phyloP scores from a whole-genome alignment of 2,797 vertebrate genomes.

The Emys orbicularis region DNA sequence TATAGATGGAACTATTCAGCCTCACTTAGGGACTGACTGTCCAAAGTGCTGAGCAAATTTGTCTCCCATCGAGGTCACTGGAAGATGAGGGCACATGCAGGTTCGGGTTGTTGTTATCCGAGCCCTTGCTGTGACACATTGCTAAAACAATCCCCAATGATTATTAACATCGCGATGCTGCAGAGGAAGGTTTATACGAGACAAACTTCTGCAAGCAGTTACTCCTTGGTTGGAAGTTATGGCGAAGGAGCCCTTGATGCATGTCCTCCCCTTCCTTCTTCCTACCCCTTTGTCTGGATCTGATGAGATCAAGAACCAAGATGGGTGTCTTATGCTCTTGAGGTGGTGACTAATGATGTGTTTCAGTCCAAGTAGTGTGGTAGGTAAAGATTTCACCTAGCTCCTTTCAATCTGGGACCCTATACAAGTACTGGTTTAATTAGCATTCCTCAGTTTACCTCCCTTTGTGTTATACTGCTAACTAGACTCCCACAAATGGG shows the following conservation, averaged over 20 bases:
- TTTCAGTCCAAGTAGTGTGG: slow-evolving; percentile 18
- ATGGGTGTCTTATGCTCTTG: slow-evolving; percentile 25
- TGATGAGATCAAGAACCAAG: slow-evolving; percentile 28
- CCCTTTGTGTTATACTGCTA: slow-evolving; percentile 35
- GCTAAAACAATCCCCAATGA: not conserved
- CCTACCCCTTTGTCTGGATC: not conserved
- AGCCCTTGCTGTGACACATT: not conserved
- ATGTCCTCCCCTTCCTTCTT: not conserved
- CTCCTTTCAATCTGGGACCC: slow-evolving; percentile 44
- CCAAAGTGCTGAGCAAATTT: not conserved
- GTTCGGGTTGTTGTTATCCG: slow-evolving; percentile 15
- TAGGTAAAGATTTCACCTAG: slow-evolving; percentile 56
- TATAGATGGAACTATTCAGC: not conserved
- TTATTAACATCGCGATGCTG: not conserved
- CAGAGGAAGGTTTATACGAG: not conserved
- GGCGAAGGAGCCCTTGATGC: not conserved
- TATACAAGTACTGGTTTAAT: not conserved
- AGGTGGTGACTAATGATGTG: slow-evolving; percentile 58
- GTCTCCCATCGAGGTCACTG: not conserved
- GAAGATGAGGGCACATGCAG: slow-evolving; percentile 12
- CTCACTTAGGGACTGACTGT: not conserved
- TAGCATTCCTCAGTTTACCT: not conserved
- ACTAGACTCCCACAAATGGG: slow-evolving; percentile 3
- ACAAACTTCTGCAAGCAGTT: not conserved
- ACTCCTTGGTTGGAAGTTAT: not conserved